A percentile compares a stretch with the other conserved stretches of the same genome.
Conservation (phyloP, 1,140 invertebrate genomes). For the Drosophila albomicans region DNA sequence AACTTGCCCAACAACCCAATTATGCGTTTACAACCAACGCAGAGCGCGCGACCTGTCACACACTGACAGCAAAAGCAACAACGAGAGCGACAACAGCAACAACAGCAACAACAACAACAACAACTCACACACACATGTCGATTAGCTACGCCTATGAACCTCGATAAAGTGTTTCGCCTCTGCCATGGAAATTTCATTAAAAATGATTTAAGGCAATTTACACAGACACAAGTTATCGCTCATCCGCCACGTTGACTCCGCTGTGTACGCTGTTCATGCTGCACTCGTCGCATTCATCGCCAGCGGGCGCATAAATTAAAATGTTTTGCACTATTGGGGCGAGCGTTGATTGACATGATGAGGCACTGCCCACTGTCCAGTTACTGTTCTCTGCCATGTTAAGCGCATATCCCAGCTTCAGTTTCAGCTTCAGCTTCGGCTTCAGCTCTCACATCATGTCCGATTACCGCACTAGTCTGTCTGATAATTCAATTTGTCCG, state of each 20-base stretch:
- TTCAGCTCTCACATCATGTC: neutral
- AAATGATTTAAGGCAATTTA: constrained; percentile 75
- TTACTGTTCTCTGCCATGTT: neutral
- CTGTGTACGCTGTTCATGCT: neutral
- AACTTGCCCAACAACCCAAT: constrained; percentile 57
- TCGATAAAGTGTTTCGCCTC: constrained; percentile 5
- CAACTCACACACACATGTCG: constrained; percentile 27
- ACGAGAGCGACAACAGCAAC: no score
- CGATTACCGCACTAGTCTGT: constrained; percentile 3
- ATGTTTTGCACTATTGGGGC: constrained; percentile 37
- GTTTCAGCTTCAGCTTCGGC: neutral
- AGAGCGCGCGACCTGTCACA: constrained; percentile 47
- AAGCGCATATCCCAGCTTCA: neutral
- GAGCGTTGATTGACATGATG: constrained; percentile 56
- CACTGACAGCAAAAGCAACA: constrained; percentile 39
- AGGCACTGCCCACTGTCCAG: constrained; percentile 34
- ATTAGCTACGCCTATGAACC: constrained; percentile 58
- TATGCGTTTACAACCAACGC: constrained; percentile 35
- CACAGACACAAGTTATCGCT: constrained; percentile 31
- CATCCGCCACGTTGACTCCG: neutral
- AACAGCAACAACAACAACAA: neutral
- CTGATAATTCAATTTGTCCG: constrained; percentile 26
- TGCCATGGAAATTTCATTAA: constrained; percentile 70
- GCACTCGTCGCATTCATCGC: neutral
- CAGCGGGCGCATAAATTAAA: constrained; percentile 69